These are phyloP conservation scores for Monopterus albus DNA, from an alignment of 2,113 vertebrate species.

Conservation along the genomic window DNA sequence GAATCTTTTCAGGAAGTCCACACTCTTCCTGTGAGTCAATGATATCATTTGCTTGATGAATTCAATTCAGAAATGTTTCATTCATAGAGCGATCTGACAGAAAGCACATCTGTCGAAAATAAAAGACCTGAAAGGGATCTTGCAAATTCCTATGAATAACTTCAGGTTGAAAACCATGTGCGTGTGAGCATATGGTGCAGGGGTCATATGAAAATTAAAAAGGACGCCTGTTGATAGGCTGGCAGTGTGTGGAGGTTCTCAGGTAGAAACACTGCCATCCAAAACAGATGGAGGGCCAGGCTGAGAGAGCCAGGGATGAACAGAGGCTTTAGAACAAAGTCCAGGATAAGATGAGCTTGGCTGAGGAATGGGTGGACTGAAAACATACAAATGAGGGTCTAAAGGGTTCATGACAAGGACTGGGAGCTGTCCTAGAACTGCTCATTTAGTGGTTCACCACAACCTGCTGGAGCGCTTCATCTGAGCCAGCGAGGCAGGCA, in stretches of 20 bases:
- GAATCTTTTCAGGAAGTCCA: constrained; percentile 26
- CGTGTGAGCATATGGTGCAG: constrained; percentile 23
- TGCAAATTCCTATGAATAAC: constrained; percentile 34
- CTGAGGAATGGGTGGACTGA: constrained; percentile 30
- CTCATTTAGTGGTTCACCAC: constrained; percentile 58
- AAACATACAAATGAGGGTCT: constrained; percentile 50
- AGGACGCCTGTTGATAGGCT: constrained; percentile 39
- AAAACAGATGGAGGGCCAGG: constrained; percentile 39
- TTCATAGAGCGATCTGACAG: constrained; percentile 45
- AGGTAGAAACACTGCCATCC: constrained; percentile 31
- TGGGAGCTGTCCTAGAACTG: constrained; percentile 48
- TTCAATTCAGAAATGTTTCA: constrained; percentile 52
- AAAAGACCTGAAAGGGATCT: constrained; percentile 37
- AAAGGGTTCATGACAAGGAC: constrained; percentile 24
- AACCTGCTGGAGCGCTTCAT: constrained; percentile 36
- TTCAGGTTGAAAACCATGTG: constrained; percentile 10
- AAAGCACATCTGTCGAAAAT: constrained; percentile 18
- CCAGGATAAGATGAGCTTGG: constrained; percentile 21
- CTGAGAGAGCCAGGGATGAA: constrained; percentile 11
- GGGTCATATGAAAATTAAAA: constrained; percentile 48
- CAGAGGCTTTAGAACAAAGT: constrained; percentile 32
- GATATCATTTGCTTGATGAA: constrained; percentile 56
- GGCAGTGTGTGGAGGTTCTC: constrained; percentile 10
- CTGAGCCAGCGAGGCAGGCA: constrained; percentile 5
- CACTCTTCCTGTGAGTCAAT: constrained; percentile 28